Base-by-base conservation (phyloP, 2,797 vertebrate genomes). In the Paguma larvata region DNA sequence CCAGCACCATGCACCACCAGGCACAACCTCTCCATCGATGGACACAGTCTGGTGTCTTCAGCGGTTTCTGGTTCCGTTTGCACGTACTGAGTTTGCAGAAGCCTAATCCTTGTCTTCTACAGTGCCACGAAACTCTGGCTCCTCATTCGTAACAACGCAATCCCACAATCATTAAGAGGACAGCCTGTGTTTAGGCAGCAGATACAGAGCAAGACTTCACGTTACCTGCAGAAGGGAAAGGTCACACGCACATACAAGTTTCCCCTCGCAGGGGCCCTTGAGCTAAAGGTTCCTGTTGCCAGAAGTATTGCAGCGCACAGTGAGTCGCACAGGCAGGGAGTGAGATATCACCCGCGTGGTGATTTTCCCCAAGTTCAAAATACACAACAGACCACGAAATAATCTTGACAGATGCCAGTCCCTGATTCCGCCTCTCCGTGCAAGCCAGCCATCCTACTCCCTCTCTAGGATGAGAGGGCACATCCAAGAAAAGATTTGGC, bases 401-500 rank as follows among this genome's bases (percentile, higher is more conserved):
- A n/a, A 34, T 75, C 77, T 80, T 34, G 3, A 91, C 85, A 70
- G 30, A 21, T 7, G 34, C 84, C 59, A 65, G 25, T 2, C 48
- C 68, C 78, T 27, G 11, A n/a, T 63, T 79, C 62, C 21, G 53
- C 8, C n/a, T 79, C 78, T 94, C 79, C 88, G 79, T 67, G 62
- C 34, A 77, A 51, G 78, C 56, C 73, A 78, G 63, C 21, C 59
- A 9, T 27, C 38, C 51, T n/a, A 9, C 92, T 67, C 62, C 77
- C 44, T 80, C 77, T 46, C 73, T 53, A 72, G 67, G 25, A 78
- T 53, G 67, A 77, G 46, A 62, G 9, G 77, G 44, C 67, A 89
- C 12, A 59, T 91, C 78, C 89, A 88, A 82, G 88, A 75, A 91
- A 93, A 89, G 85, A 83, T 53, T 67, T 94, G 94, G 95, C 97